phyloP scores from a whole-genome alignment of 2,797 vertebrate species.

The Geotrypetes seraphini region DNA sequence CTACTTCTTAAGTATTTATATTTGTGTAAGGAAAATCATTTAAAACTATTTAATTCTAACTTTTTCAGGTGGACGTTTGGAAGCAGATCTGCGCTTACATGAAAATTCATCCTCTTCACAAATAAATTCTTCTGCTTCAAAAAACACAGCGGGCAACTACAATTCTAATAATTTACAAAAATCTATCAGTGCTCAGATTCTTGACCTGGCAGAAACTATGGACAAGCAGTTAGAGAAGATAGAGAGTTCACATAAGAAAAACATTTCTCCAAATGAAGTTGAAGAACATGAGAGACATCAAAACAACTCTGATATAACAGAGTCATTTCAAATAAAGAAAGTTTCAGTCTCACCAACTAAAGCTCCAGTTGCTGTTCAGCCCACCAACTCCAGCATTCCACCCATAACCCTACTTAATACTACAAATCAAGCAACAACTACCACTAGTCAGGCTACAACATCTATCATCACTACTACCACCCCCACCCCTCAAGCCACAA shows the following conservation, averaged over 20 bases:
- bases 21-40: conserved; percentile 16
- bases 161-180: not conserved
- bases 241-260: too few relatives aligned
- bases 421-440: not conserved
- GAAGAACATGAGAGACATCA: too few relatives aligned
- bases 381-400: too few relatives aligned
- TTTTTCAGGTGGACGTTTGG: not conserved
- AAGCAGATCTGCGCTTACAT: not conserved
- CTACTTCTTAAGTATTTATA: not conserved
- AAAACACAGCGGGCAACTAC: not conserved
- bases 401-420: not conserved
- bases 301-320: not conserved
- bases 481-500: too few relatives aligned
- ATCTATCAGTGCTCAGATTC: not conserved
- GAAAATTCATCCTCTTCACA: not conserved
- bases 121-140: not conserved
- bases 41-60: too few relatives aligned
- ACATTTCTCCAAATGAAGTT: too few relatives aligned
- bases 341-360: not conserved
- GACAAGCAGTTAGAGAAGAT: conserved; percentile 8
- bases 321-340: not conserved
- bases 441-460: fast-evolving
- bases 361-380: fast-evolving
- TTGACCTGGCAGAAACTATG: not conserved
- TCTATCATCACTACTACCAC: not conserved